These are phyloP conservation scores for Ariopsis seemanni DNA, from an alignment of 2,113 vertebrate species.

Conservation along the genomic window DNA sequence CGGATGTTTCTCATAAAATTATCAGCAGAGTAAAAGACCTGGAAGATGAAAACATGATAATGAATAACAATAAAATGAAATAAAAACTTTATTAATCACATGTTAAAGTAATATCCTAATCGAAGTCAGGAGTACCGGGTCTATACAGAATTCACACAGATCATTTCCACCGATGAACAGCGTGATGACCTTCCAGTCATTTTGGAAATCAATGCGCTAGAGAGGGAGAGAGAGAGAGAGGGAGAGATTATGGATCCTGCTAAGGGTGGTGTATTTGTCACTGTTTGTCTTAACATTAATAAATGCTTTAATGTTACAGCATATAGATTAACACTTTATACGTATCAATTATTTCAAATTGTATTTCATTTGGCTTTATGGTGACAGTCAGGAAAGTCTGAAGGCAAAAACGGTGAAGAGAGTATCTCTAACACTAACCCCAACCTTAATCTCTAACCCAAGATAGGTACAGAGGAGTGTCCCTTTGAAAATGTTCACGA, in stretches of 20 bases:
- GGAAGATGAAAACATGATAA: conserved; percentile 7
- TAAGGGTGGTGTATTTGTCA: background rate
- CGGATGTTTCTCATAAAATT: conserved; percentile 77
- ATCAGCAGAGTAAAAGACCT: conserved; percentile 79
- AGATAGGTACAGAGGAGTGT: no score
- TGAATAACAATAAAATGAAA: background rate
- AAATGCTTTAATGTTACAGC: background rate
- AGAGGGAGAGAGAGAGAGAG: background rate
- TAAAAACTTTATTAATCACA: background rate
- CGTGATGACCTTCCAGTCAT: conserved; percentile 92
- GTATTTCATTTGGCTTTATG: background rate
- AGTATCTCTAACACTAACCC: no score
- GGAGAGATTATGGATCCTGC: background rate
- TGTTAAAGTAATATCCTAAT: background rate
- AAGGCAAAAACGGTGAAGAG: background rate
- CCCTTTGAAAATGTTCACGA: background rate
- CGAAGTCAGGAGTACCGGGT: conserved; percentile 69
- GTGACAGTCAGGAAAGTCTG: background rate
- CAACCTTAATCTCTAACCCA: no score
- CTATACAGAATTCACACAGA: conserved; percentile 83
- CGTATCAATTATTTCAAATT: no score
- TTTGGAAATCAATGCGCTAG: conserved; percentile 72
- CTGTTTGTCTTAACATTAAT: background rate
- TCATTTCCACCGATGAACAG: conserved; percentile 83
- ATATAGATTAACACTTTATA: background rate